Conservation (phyloP, 1,140 invertebrate species). For the Drosophila varians region DNA sequence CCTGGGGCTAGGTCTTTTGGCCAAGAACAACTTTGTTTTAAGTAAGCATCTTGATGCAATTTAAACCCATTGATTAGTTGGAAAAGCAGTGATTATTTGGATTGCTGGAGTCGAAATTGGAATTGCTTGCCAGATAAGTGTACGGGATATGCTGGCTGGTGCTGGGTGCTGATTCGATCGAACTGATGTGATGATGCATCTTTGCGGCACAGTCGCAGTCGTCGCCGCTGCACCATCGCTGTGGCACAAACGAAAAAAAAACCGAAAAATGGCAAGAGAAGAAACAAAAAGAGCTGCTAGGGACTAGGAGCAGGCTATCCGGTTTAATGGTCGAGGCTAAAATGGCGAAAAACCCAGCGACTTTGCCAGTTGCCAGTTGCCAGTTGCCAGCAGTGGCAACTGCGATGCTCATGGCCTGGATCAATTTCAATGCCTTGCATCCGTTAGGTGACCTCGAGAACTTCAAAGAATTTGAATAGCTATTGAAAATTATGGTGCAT, state of each 20-base stretch:
- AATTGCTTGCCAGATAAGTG: constrained; percentile 37
- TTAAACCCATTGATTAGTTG: constrained; percentile 39
- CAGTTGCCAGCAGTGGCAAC: constrained; percentile 50
- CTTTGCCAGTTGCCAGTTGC: constrained; percentile 18
- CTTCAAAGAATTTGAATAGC: constrained; percentile 69
- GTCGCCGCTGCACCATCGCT: constrained; percentile 13
- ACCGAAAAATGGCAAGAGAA: background rate
- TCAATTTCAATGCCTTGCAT: constrained; percentile 69
- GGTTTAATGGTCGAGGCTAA: constrained; percentile 44
- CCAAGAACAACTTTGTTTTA: constrained; percentile 31
- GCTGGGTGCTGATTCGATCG: constrained; percentile 42
- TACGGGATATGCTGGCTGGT: constrained; percentile 25
- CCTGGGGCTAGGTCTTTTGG: background rate
- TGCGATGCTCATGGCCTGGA: constrained; percentile 61
- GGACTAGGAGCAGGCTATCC: constrained; percentile 28
- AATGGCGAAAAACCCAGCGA: constrained; percentile 22
- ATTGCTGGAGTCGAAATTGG: constrained; percentile 28
- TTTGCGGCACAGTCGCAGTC: constrained; percentile 9
- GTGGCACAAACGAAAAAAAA: background rate
- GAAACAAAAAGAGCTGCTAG: constrained; percentile 33
- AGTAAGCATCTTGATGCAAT: constrained; percentile 44
- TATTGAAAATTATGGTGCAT: constrained; percentile 73
- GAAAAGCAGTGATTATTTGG: constrained; percentile 30
- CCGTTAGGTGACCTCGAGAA: constrained; percentile 70
- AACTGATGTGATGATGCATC: constrained; percentile 40